Conservation (phyloP, 2,113 vertebrate species). For the Hemichromis elongatus region DNA sequence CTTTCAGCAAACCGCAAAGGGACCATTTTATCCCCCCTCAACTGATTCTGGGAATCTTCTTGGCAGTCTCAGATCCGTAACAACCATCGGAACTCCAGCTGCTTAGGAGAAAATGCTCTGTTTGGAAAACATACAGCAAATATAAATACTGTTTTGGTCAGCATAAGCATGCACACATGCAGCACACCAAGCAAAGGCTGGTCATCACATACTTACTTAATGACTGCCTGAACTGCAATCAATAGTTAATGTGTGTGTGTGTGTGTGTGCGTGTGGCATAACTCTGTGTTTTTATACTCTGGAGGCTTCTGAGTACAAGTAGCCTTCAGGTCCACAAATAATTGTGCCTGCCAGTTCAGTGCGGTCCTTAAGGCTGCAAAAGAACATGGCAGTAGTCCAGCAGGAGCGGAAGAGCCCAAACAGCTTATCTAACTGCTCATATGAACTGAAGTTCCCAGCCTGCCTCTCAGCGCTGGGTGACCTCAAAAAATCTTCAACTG, state of each 20-base stretch:
- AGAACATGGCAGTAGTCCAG: conserved; percentile 15
- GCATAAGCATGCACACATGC: neutral
- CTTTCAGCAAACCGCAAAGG: conserved; percentile 12
- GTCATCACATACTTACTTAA: neutral
- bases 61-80: neutral
- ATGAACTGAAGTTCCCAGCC: conserved; percentile 41
- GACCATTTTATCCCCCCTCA: neutral
- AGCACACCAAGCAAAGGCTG: neutral
- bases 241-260: neutral
- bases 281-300: neutral
- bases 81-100: neutral
- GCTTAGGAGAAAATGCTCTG: neutral
- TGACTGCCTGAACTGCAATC: neutral
- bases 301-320: neutral
- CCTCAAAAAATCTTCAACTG: conserved; percentile 32
- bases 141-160: neutral
- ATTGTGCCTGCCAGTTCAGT: conserved; percentile 5
- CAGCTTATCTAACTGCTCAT: conserved; percentile 18
- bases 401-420: neutral
- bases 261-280: neutral
- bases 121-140: conserved; percentile 32
- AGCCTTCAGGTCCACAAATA: neutral
- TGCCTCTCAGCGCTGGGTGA: conserved; percentile 43
- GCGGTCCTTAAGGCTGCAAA: neutral
- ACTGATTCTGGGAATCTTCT: conserved; percentile 24